These are phyloP conservation scores for Cinara cedri DNA, from an alignment of 2,888 invertebrate genomes.

Conservation along the genomic window DNA sequence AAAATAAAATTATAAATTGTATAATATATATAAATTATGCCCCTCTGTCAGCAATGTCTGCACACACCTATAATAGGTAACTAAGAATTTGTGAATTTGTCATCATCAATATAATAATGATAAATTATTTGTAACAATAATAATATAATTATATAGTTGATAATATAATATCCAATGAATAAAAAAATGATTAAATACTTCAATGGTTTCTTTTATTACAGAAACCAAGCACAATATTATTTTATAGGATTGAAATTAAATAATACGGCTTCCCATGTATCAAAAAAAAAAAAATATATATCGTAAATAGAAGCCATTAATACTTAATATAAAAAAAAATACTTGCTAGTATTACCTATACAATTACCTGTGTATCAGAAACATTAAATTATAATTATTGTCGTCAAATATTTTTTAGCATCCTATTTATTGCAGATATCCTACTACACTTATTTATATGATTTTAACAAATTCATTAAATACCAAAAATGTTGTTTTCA, in stretches of 20 bases:
- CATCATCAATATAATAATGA: neutral
- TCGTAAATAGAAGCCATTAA: constrained; percentile 44
- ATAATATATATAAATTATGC: too few relatives aligned
- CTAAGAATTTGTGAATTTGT: too few relatives aligned
- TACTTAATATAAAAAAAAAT: neutral
- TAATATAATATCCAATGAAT: constrained; percentile 39
- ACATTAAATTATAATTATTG: neutral
- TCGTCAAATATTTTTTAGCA: too few relatives aligned
- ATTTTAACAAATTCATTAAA: too few relatives aligned
- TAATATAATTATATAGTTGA: constrained; percentile 9
- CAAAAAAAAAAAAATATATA: constrained; percentile 22
- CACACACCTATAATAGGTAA: too few relatives aligned
- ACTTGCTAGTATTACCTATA: neutral
- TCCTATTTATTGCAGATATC: too few relatives aligned
- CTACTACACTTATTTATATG: too few relatives aligned
- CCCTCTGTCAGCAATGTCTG: too few relatives aligned
- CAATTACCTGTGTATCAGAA: neutral
- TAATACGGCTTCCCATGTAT: constrained; percentile 48
- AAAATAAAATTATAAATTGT: too few relatives aligned
- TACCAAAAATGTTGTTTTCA: too few relatives aligned
- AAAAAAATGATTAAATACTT: constrained; percentile 41
- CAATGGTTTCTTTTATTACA: constrained; percentile 38
- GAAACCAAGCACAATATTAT: constrained; percentile 20
- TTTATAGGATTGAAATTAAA: constrained; percentile 41
- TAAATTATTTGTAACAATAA: neutral